Conservation (phyloP, 2,888 invertebrate species). For the Abscondita cerata region DNA sequence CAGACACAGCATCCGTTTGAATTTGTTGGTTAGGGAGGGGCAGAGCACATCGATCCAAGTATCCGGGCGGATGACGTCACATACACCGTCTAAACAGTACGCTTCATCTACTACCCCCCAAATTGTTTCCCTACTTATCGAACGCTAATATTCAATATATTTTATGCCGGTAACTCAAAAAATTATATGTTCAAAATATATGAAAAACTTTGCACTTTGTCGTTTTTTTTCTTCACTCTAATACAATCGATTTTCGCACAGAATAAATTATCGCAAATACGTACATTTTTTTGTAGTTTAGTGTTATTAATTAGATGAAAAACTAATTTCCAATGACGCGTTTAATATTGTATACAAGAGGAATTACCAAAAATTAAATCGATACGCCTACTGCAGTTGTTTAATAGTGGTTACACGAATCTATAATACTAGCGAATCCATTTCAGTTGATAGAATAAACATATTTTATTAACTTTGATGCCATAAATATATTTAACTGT, state of each 20-base stretch:
- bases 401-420: too few relatives aligned
- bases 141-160: slow-evolving; percentile 29
- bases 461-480: too few relatives aligned
- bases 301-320: too few relatives aligned
- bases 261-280: too few relatives aligned
- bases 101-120: slow-evolving; percentile 46
- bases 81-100: slow-evolving; percentile 49
- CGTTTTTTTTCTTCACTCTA: too few relatives aligned
- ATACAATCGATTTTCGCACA: too few relatives aligned
- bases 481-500: too few relatives aligned
- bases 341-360: neutral
- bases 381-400: neutral
- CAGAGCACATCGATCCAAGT: slow-evolving; percentile 37
- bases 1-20: slow-evolving; percentile 41
- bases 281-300: too few relatives aligned
- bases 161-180: slow-evolving; percentile 11
- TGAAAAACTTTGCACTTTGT: too few relatives aligned
- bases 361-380: neutral
- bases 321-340: too few relatives aligned
- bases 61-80: slow-evolving; percentile 39
- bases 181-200: slow-evolving; percentile 6
- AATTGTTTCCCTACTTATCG: slow-evolving; percentile 34
- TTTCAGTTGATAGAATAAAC: neutral
- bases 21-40: slow-evolving; percentile 43
- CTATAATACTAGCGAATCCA: neutral